Percentiles rank a stretch among this genome's conserved stretches.
phyloP scores from a whole-genome alignment of 2,113 vertebrate genomes.

The Notarius quadriscutis region DNA sequence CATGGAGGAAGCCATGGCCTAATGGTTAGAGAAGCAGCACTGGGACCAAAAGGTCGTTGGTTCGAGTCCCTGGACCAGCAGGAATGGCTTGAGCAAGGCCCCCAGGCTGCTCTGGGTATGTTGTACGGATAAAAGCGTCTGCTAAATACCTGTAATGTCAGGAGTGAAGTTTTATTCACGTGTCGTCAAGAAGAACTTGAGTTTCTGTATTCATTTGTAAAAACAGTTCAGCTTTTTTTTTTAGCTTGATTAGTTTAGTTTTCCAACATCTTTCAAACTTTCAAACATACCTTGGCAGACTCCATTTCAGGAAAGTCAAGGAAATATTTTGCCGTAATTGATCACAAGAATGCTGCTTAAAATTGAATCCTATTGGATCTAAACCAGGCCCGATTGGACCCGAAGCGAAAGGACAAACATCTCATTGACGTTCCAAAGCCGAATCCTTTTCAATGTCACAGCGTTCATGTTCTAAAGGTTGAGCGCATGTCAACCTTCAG shows the following conservation, averaged over 20 bases:
- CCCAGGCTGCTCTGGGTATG: too few relatives aligned
- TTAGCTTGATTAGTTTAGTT: not conserved
- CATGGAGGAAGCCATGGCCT: too few relatives aligned
- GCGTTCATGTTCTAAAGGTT: constrained; percentile 25
- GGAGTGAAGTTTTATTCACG: not conserved
- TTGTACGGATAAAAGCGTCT: too few relatives aligned
- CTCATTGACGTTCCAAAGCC: not conserved
- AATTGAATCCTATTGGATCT: not conserved
- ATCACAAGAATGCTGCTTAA: not conserved
- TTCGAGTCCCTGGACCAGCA: too few relatives aligned
- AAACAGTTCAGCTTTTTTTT: not conserved
- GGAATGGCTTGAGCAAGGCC: too few relatives aligned
- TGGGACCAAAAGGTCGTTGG: too few relatives aligned
- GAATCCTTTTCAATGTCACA: constrained; percentile 14
- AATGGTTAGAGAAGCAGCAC: too few relatives aligned
- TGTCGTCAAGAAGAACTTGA: not conserved
- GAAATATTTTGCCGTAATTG: not conserved
- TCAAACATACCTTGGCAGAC: not conserved
- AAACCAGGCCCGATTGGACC: not conserved
- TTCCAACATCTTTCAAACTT: not conserved
- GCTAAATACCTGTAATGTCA: too few relatives aligned
- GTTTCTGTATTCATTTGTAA: not conserved
- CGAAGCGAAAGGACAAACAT: not conserved
- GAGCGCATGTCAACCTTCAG: constrained; percentile 44
- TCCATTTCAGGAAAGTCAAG: not conserved